Base-by-base conservation (phyloP, 2,113 vertebrate species). In the Pelecanoides urinatrix region DNA sequence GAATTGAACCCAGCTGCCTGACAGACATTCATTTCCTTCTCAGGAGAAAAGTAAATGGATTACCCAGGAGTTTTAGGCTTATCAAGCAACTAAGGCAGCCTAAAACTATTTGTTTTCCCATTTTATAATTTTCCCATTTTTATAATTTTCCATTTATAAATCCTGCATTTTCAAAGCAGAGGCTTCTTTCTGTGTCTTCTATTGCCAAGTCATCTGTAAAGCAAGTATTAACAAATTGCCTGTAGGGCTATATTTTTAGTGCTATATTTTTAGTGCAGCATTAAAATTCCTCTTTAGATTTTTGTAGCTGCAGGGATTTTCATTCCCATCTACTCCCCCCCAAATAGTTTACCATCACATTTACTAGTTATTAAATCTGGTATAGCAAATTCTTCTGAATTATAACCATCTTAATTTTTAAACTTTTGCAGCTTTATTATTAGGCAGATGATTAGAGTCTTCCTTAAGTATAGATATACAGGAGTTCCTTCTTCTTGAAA, bases 1-100 rank as follows among this genome's bases (percentile, higher is more conserved):
- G 18, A 68, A 84, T 61, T 92, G 58, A 97, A 83, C 47, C 30
- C 67, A 96, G 74, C 56, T 93, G 85, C 50, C 89, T 96, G 78
- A 91, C 27, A 90, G 85, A 88, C n/a, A 77, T 40, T 95, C 4
- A 96, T 96, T 96, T 96, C 70, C 85, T 94, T 90, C 83, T 89
- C 62, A 56, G 22, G 56, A 50, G 72, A 95, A 82, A 96, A 93
- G n/a, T 76, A 80, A 93, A 81, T 90, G 79, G 92, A 92, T 93
- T 96, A 86, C 47, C 32, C 38, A 73, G 68, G 81, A 96, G 76
- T 96, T 96, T 96, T 94, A 87, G 94, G 94, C 36, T 86, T 95
- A 95, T 96, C 88, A 92, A 90, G 92, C 36, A 94, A 86, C 61
- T 89, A 89, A 91, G 40, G 36, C 49, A 94, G 36, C 9, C 84